Evolutionary conservation across 2,888 invertebrate species (phyloP).

Genomic region (Rosalia funebris): DNA sequence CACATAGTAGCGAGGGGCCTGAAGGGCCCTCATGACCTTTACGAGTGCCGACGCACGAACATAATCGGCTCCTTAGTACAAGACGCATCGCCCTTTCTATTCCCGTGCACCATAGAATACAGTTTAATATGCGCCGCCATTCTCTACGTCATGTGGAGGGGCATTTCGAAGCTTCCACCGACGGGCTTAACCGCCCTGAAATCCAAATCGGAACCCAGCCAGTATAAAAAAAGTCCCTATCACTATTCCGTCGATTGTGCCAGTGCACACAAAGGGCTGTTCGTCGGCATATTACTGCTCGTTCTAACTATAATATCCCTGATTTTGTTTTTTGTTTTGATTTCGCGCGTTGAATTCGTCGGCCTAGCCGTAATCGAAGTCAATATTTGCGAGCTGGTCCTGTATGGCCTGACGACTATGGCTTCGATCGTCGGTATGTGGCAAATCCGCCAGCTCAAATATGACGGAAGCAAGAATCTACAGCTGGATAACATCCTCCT

Average conservation of each 20-base stretch:
- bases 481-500: conserved; percentile 81
- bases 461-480: conserved; percentile 65
- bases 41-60: conserved; percentile 88
- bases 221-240: conserved; percentile 81
- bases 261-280: conserved; percentile 91
- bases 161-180: conserved; percentile 75
- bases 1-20: conserved; percentile 79
- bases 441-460: conserved; percentile 82
- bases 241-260: conserved; percentile 95
- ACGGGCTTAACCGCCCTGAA: conserved; percentile 43
- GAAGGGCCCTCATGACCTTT: conserved; percentile 88
- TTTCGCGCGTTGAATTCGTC: conserved; percentile 39
- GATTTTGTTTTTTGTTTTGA: conserved; percentile 55
- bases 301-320: conserved; percentile 89
- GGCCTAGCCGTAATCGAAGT: conserved; percentile 47
- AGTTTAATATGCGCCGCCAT: conserved; percentile 96
- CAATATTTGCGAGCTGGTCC: conserved; percentile 86
- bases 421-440: conserved; percentile 90
- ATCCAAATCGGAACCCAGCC: conserved; percentile 60
- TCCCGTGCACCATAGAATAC: conserved; percentile 95
- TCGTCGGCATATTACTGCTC: conserved; percentile 69
- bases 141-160: conserved; percentile 96
- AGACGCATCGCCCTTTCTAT: conserved; percentile 74
- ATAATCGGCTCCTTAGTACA: conserved; percentile 82
- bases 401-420: conserved; percentile 86